Percentiles rank a stretch among this genome's conserved stretches.
Conservation (phyloP, 2,113 vertebrate species). For the Hymenochirus boettgeri region DNA sequence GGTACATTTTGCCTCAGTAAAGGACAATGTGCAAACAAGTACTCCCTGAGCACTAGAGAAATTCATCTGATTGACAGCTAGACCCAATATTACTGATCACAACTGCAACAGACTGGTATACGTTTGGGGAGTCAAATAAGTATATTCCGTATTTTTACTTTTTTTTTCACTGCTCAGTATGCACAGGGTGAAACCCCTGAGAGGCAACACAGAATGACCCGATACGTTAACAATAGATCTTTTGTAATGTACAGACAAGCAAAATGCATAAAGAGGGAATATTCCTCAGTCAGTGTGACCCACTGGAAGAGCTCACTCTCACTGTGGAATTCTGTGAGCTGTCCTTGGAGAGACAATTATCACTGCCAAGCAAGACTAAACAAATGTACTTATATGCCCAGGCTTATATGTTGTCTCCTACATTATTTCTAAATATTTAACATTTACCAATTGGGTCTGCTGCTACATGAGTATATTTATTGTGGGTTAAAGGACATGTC, state of each 20-base stretch:
- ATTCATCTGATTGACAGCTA: slow-evolving; percentile 16
- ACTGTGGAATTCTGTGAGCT: slow-evolving; percentile 22
- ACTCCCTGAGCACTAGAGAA: neutral
- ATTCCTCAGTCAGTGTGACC: slow-evolving; percentile 26
- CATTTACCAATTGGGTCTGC: neutral
- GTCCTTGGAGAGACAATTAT: slow-evolving; percentile 42
- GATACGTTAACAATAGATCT: slow-evolving; percentile 35
- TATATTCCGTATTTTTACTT: slow-evolving; percentile 6
- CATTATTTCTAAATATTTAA: slow-evolving; percentile 27
- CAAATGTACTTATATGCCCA: slow-evolving; percentile 35
- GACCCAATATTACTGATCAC: neutral
- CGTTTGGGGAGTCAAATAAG: slow-evolving; percentile 5
- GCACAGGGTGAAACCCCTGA: slow-evolving; percentile 19
- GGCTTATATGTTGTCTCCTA: slow-evolving; percentile 13
- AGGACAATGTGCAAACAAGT: too few relatives aligned
- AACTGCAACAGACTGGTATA: slow-evolving; percentile 1
- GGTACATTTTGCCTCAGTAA: too few relatives aligned
- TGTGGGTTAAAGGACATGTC: too few relatives aligned
- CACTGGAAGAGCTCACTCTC: slow-evolving; percentile 22
- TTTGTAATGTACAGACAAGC: slow-evolving; percentile 27
- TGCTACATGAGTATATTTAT: too few relatives aligned
- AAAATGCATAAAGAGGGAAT: slow-evolving; percentile 24
- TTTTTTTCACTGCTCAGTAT: slow-evolving; percentile 24
- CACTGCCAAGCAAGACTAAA: slow-evolving; percentile 39
- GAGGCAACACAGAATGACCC: slow-evolving; percentile 28